Evolutionary conservation across 2,113 vertebrate species (phyloP).

Genomic region (Rhynchomys soricoides): DNA sequence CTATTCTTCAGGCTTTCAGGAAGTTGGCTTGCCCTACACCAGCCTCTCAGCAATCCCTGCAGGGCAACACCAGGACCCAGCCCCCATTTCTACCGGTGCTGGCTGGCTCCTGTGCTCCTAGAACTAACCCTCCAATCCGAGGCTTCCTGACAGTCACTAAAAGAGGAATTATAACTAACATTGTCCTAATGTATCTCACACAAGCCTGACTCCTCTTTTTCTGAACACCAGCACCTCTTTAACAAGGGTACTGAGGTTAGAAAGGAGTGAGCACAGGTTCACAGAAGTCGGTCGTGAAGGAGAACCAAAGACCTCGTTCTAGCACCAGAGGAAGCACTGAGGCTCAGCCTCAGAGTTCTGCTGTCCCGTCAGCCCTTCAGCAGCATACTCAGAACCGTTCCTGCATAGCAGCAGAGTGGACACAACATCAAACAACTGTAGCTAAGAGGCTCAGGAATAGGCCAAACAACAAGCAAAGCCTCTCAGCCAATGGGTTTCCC

Average conservation of each 20-base stretch:
- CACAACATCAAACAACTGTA: not conserved
- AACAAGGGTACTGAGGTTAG: not conserved
- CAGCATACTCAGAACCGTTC: not conserved
- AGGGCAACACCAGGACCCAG: too few species aligned
- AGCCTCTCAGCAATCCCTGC: not conserved
- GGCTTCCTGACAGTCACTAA: not conserved
- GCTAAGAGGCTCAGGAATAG: not conserved
- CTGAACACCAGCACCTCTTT: not conserved
- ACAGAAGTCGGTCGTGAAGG: not conserved
- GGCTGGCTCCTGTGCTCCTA: not conserved
- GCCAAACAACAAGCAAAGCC: not conserved
- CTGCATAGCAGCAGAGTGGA: not conserved
- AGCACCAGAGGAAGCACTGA: not conserved
- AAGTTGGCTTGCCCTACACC: not conserved
- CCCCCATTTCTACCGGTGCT: not conserved
- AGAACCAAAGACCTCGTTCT: not conserved
- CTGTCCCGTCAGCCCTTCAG: not conserved
- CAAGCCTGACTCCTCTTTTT: not conserved
- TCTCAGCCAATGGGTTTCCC: not conserved
- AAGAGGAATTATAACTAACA: not conserved
- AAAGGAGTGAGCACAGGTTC: not conserved
- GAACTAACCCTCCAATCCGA: not conserved
- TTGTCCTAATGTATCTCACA: not conserved
- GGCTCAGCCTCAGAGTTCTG: not conserved
- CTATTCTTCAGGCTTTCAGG: constrained; percentile 6